A percentile compares a stretch with the other conserved stretches of the same genome.
These are phyloP conservation scores for Lordiphosa collinella DNA, from an alignment of 1,140 invertebrate species.

Conservation along the genomic window DNA sequence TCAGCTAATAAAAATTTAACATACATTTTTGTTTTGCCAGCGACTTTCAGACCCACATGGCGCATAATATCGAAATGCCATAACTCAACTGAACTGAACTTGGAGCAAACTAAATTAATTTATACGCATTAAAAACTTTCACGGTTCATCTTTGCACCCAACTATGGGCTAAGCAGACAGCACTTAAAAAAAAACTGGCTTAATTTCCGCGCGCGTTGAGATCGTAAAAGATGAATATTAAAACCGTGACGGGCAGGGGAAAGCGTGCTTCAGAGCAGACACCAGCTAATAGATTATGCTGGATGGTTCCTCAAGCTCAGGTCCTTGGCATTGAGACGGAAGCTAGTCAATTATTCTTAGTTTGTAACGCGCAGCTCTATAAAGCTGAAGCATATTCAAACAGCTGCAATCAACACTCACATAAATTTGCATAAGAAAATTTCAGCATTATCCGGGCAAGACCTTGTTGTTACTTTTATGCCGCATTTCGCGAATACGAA, in stretches of 20 bases:
- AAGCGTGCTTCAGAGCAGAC: slow-evolving; percentile 1
- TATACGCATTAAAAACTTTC: slow-evolving; percentile 56
- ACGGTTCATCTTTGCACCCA: neutral
- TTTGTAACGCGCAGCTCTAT: slow-evolving; percentile 13
- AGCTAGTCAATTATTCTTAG: slow-evolving; percentile 25
- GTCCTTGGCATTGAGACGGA: slow-evolving; percentile 33
- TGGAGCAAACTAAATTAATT: slow-evolving; percentile 61
- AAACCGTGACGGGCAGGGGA: slow-evolving; percentile 3
- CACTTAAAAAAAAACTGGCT: slow-evolving; percentile 28
- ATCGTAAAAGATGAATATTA: slow-evolving; percentile 55
- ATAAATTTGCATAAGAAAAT: slow-evolving; percentile 73
- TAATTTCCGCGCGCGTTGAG: slow-evolving; percentile 26
- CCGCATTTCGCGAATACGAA: slow-evolving; percentile 53
- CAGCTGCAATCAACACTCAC: slow-evolving; percentile 72
- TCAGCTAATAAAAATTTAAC: slow-evolving; percentile 52
- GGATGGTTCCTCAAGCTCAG: slow-evolving; percentile 18
- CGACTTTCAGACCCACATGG: slow-evolving; percentile 46
- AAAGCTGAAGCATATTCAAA: slow-evolving; percentile 26
- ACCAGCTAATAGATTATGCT: slow-evolving; percentile 60
- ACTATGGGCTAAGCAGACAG: slow-evolving; percentile 30
- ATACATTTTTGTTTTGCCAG: slow-evolving; percentile 34
- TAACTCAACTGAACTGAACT: slow-evolving; percentile 46
- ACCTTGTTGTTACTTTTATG: slow-evolving; percentile 48
- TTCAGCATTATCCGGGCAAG: slow-evolving; percentile 45
- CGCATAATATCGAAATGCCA: slow-evolving; percentile 63